phyloP scores from a whole-genome alignment of 2,888 invertebrate genomes.

The Cristatella mucedo region DNA sequence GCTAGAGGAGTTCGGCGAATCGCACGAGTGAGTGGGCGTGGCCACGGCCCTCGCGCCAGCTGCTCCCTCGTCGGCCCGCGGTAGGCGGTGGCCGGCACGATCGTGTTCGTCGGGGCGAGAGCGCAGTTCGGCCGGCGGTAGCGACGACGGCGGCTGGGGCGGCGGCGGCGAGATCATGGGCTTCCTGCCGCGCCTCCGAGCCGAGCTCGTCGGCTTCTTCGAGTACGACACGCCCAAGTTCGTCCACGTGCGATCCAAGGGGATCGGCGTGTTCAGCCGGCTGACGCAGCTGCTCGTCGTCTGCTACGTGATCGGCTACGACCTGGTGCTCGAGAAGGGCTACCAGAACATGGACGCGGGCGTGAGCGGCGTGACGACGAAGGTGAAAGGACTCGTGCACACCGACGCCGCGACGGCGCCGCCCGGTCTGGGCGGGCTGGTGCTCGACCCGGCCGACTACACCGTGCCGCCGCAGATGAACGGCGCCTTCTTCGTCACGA shows the following conservation, averaged over 20 bases:
- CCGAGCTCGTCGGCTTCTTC: too few relatives aligned
- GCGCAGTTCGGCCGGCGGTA: too few relatives aligned
- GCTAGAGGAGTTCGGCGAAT: too few relatives aligned
- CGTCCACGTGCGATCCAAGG: conserved; percentile 40
- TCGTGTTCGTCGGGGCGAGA: too few relatives aligned
- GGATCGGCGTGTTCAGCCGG: conserved; percentile 39
- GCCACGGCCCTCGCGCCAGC: too few relatives aligned
- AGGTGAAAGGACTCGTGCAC: conserved; percentile 41
- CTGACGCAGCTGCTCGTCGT: conserved; percentile 38
- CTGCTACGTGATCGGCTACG: conserved; percentile 36
- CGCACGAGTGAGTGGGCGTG: too few relatives aligned
- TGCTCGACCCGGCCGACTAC: conserved; percentile 43
- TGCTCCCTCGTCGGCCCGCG: too few relatives aligned
- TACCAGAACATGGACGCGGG: conserved; percentile 38
- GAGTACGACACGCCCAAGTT: conserved; percentile 42
- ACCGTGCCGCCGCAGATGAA: conserved; percentile 41
- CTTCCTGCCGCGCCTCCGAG: too few relatives aligned
- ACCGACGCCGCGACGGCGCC: conserved; percentile 20
- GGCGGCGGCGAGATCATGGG: too few relatives aligned
- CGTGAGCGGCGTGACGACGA: conserved; percentile 39
- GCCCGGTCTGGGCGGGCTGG: conserved; percentile 16
- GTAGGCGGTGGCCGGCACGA: too few relatives aligned
- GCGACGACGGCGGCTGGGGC: too few relatives aligned
- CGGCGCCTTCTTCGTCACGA: conserved; percentile 42
- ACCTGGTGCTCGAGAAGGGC: conserved; percentile 40